Base-by-base conservation (phyloP, 2,888 invertebrate genomes). In the Volucella inflata region DNA sequence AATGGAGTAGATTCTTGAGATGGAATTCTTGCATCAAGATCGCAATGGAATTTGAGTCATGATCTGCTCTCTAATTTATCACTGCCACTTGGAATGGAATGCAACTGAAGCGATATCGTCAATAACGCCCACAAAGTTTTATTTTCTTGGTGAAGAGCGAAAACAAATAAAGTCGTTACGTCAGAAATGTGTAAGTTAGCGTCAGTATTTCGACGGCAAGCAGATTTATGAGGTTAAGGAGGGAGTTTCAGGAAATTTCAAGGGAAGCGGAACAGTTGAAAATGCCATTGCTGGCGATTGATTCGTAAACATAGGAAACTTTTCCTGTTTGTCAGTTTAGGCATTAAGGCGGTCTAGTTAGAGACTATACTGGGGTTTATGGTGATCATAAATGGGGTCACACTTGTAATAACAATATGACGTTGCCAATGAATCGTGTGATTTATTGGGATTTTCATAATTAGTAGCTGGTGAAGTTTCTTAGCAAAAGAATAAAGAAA, bases 81-180 rank as follows among this genome's bases (percentile, higher is more conserved):
- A 10, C 6, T 30, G 6, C 1, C 30, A 0, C 30, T 30, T 30
- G 30, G 6, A 30, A 30, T 30, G 46, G 36, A 48, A 40, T 70
- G 77, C 38, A 16, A 55, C 48, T 9, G 55, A 48, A 57, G 44
- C 38, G 74, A 48, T 75, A 75, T 30, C 44, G 40, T 30, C 40
- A 21, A 48, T 0, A 59, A 76, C 68, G 77, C 77, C 76, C 77
- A 62, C 77, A 40, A 53, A 53, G 0, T 10, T 14, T 42, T n/a
- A 44, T 44, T 59, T 48, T 46, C 70, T 16, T 21, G 14, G 50
- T 40, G 55, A 50, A 30, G 30, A 50, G 38, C 40, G 71, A 40
- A 16, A 42, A 44, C 57, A 36, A 65, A 46, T 59, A 59, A 50
- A 59, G 16, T n/a, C 51, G 44, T 44, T 68, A 55, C 44, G 51